Evolutionary conservation across 2,113 vertebrate genomes (phyloP).

Genomic region (Hypanus sabinus): DNA sequence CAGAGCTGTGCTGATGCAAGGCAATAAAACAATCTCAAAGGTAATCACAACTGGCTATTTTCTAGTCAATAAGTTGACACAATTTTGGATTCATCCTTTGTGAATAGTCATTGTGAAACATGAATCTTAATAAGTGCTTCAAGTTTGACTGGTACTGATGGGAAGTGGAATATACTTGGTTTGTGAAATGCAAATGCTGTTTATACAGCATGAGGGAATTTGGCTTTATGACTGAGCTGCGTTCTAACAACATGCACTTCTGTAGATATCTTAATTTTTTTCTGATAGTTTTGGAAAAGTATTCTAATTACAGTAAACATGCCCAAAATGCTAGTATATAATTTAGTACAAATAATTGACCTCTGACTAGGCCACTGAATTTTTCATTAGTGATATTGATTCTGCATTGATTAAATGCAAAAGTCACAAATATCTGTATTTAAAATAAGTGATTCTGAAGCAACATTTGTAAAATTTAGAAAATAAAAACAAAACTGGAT

Average conservation of each 20-base stretch:
- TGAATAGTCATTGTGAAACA: background rate
- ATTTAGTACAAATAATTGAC: background rate
- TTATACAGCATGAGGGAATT: background rate
- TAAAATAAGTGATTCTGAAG: no score
- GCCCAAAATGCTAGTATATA: background rate
- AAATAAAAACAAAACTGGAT: no score
- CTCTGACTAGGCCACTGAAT: background rate
- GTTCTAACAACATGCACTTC: background rate
- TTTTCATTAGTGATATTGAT: background rate
- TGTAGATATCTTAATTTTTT: background rate
- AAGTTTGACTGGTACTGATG: background rate
- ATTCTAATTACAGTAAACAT: background rate
- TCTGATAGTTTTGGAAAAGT: background rate
- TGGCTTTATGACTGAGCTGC: background rate
- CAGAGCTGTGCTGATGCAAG: background rate
- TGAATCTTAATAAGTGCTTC: background rate
- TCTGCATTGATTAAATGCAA: background rate
- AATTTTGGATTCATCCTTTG: background rate
- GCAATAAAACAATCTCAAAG: background rate
- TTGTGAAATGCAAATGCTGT: background rate
- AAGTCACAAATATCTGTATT: no score
- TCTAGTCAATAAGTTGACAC: background rate
- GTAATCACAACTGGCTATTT: background rate
- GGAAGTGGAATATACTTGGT: background rate
- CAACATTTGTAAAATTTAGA: no score